Evolutionary conservation across 2,113 vertebrate species (phyloP).

Genomic region (Atrichornis clamosus): DNA sequence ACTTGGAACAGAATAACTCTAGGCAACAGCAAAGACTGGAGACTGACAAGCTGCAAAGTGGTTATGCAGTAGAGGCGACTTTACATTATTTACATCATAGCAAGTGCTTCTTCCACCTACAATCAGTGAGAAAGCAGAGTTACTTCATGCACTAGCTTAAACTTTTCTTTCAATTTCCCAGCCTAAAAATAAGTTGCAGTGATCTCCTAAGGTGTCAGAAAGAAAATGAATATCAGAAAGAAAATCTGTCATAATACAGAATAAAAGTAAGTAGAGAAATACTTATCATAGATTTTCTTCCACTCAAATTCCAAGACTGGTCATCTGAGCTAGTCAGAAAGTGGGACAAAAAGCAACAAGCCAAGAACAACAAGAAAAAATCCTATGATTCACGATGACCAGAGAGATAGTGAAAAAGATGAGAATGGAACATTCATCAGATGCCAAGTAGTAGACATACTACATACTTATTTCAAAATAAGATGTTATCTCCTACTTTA

Average conservation of each 20-base stretch:
- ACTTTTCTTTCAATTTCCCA: constrained; percentile 13
- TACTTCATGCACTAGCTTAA: not conserved
- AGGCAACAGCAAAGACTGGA: not conserved
- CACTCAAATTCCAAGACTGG: not conserved
- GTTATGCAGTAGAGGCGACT: not conserved
- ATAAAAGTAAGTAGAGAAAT: not conserved
- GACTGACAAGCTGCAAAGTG: not conserved
- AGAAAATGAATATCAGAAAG: constrained; percentile 37
- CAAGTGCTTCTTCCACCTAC: not conserved
- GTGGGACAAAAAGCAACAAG: not conserved
- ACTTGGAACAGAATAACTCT: not conserved
- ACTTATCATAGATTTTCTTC: not conserved
- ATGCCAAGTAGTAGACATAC: not conserved
- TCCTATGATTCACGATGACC: not conserved
- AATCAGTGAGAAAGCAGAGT: not conserved
- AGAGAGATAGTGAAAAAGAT: not conserved
- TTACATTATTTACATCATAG: not conserved
- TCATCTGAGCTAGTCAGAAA: not conserved
- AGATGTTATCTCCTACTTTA: not conserved
- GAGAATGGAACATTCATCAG: not conserved
- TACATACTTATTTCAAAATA: not conserved
- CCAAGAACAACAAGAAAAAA: not conserved
- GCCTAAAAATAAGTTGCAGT: constrained; percentile 37
- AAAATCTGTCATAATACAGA: constrained; percentile 46
- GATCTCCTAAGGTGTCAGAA: constrained; percentile 33